Base-by-base conservation (phyloP, 2,888 invertebrate species). In the Sinodicranocentrus sp. region DNA sequence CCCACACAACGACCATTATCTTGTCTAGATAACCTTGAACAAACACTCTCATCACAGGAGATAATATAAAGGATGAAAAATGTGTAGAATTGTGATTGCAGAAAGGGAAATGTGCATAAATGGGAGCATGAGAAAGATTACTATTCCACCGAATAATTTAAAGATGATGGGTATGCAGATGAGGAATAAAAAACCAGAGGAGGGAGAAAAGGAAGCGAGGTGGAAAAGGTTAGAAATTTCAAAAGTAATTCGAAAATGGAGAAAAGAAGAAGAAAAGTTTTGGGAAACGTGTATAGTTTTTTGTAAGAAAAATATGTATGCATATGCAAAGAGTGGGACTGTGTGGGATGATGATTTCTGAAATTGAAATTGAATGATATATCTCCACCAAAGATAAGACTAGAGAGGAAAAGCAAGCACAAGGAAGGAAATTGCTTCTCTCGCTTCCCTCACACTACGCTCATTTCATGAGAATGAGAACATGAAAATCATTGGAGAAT, bases 341-440 rank as follows among this genome's bases (percentile, higher is more conserved):
- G n/a, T n/a, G 23, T 43, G 39, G 54, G 79, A 79, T 79, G 79
- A 71, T 70, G 79, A 79, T 71, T 70, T 79, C 71, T 70, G 63
- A 73, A 82, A 82, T 79, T 71, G 79, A 71, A 79, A 79, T 75
- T 82, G 82, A 75, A 75, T 82, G 72, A 75, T 82, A 75, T 82
- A 59, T 72, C 52, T 15, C 59, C 17, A 21, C 28, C 13, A 52
- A 63, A 54, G 33, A 71, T 33, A 33, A 44, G 23, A 39, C n/a
- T n/a, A 28, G 54, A 26, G 76, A 26, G 25, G 67, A 54, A 25
- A 54, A 17, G 67, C n/a, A n/a, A 43, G 17, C 52, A 54, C 77
- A 54, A 23, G 39, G 43, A 77, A 67, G 77, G 52, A 79, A 79
- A 79, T 79, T 71, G 79, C 71, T 71, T 71, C 78, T 48, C 39